These are phyloP conservation scores for Drosophila antonietae DNA, from an alignment of 2,888 invertebrate species.

Conservation along the genomic window DNA sequence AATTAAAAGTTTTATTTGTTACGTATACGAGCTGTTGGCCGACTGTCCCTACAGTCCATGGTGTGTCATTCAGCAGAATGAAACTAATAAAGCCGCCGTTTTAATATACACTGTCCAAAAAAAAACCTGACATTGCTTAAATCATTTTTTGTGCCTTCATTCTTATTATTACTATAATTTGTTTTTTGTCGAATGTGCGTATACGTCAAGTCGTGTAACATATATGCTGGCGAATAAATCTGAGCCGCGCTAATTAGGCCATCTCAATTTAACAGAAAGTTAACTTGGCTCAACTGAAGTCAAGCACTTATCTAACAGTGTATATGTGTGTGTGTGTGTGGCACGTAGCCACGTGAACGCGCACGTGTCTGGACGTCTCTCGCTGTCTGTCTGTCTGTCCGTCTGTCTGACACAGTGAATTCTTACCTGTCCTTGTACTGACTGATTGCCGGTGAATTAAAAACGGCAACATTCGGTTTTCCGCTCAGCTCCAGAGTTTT, in stretches of 20 bases:
- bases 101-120: constrained; percentile 21
- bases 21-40: constrained; percentile 61
- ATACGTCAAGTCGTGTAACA: constrained; percentile 7
- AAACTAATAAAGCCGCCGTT: constrained; percentile 71
- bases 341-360: constrained; percentile 44
- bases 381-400: neutral
- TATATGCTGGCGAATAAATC: constrained; percentile 28
- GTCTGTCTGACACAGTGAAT: constrained; percentile 31
- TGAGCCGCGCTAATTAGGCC: constrained; percentile 44
- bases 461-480: constrained; percentile 88
- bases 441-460: constrained; percentile 88
- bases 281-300: constrained; percentile 51
- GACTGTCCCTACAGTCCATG: constrained; percentile 26
- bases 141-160: neutral
- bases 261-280: constrained; percentile 42
- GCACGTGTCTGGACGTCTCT: constrained; percentile 41
- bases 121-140: constrained; percentile 38
- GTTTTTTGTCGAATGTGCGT: constrained; percentile 27
- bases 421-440: constrained; percentile 85
- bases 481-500: constrained; percentile 89
- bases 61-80: constrained; percentile 65
- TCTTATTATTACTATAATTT: neutral
- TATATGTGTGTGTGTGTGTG: constrained; percentile 27
- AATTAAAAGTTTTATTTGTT: constrained; percentile 82
- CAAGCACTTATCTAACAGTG: constrained; percentile 49